phyloP scores from a whole-genome alignment of 2,797 vertebrate species.

The Cyclura pinguis region DNA sequence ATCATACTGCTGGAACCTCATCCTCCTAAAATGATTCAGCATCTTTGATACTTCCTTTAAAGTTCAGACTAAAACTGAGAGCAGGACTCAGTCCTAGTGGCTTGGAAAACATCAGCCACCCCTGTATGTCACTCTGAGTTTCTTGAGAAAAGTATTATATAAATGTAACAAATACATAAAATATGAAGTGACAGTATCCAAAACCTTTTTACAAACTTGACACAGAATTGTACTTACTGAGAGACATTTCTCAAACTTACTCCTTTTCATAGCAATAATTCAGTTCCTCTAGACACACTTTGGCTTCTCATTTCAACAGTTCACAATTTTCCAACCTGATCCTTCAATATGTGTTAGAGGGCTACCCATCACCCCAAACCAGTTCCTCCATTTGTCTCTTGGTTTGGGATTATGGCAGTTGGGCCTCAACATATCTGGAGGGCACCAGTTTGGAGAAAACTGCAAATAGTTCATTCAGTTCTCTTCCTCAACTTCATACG shows the following conservation, averaged over 20 bases:
- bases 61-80: no score
- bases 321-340: neutral
- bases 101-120: no score
- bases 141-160: no score
- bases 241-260: neutral
- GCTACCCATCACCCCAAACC: neutral
- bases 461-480: neutral
- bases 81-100: no score
- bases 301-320: neutral
- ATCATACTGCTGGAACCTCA: no score
- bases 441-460: neutral
- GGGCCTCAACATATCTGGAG: neutral
- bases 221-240: neutral
- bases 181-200: neutral
- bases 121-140: no score
- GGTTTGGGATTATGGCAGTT: neutral
- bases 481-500: constrained; percentile 59
- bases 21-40: no score
- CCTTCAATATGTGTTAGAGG: neutral
- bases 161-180: no score
- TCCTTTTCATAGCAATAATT: rapidly evolving
- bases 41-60: no score
- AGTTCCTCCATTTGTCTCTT: neutral
- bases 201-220: neutral
- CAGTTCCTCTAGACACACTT: no score